Evolutionary conservation across 2,888 invertebrate species (phyloP), one percentile per base, ranked within the genome.

Genomic region (Lucinisca nassula): DNA sequence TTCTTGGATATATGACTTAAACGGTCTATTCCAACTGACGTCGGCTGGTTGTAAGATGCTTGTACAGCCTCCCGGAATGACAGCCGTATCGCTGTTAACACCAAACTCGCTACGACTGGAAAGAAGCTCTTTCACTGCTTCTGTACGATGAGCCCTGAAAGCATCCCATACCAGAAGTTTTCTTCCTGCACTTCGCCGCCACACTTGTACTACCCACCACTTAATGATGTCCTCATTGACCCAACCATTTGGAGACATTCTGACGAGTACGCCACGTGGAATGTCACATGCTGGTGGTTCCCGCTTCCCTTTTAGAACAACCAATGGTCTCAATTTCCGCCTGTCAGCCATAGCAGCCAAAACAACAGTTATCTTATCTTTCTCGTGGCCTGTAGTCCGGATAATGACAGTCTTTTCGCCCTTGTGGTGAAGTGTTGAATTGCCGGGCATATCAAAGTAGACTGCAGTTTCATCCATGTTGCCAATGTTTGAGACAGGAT

Each of bases 401-500:
- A 84, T 79, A n/a, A 79, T 35, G 35, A 84, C 51, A 12, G 84
- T 37, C 45, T 79, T 84, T 35, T 84, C 79, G 14, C 84, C 84
- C 32, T 72, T 70, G 24, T 55, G 78, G 35, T 78, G 51, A 8
- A 73, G 58, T 4, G 83, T 83, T 6, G 83, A 70, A 45, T 83
- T 78, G 6, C 83, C 83, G 8, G 83, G 83, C 83, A 83, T 83
- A 35, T 83, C 83, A n/a, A 83, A 78, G 73, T 78, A 83, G 12
- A 83, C 78, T 0, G 83, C 78, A 21, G 83, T 78, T 45, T 83
- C 78, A 40, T 83, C 83, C 83, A 83, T 78, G 45, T 83, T 82
- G 45, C 76, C 83, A 24, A 72, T 72, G 12, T 49, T 2, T 38
- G 58, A 14, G 27, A 83, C 0, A 12, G 51, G 32, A 78, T 83